Base-by-base conservation (phyloP, 1,140 invertebrate species). In the Drosophila nannoptera region DNA sequence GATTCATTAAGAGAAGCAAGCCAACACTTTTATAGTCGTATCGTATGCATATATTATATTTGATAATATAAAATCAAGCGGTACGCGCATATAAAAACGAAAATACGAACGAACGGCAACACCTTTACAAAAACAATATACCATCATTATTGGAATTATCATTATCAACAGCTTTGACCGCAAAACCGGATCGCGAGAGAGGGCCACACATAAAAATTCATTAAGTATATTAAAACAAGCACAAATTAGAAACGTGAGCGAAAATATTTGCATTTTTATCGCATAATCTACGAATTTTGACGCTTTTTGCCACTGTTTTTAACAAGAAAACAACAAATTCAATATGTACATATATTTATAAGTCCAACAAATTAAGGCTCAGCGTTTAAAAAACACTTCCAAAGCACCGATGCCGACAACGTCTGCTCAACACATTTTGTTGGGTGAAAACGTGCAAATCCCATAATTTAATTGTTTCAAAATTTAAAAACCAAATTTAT, bases 201-300 rank as follows among this genome's bases (percentile, higher is more conserved):
- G 55, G 75, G 54, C 50, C 58, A 73, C 60, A 60, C 46, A 66
- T 73, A 62, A 73, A 83, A 84, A 83, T 84, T 84, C 76, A 83
- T 83, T 83, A 84, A 76, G 59, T 83, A 86, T 86, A 86, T 84
- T 84, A 86, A 84, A 84, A 84, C 81, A 84, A 86, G 77, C 80
- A 78, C 80, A 86, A 84, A 84, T 86, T 86, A 86, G 71, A 81
- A 86, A 87, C 45, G 68, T 60, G 75, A 73, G 61, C 64, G 40
- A 43, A 32, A 31, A 12, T 38, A 86, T 86, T 86, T 75, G 22
- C 77, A 86, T 86, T 77, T 86, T 86, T 77, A 86, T 86, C 77
- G 63, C 74, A 87, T 86, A 86, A 87, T 86, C 81, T 81, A 68
- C 77, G 65, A 86, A 69, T 81, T 87, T 86, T 86, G 81, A 86